Percentiles rank a stretch among this genome's conserved stretches.
phyloP scores from a whole-genome alignment of 2,113 vertebrate species.

The Henicopernis longicauda region DNA sequence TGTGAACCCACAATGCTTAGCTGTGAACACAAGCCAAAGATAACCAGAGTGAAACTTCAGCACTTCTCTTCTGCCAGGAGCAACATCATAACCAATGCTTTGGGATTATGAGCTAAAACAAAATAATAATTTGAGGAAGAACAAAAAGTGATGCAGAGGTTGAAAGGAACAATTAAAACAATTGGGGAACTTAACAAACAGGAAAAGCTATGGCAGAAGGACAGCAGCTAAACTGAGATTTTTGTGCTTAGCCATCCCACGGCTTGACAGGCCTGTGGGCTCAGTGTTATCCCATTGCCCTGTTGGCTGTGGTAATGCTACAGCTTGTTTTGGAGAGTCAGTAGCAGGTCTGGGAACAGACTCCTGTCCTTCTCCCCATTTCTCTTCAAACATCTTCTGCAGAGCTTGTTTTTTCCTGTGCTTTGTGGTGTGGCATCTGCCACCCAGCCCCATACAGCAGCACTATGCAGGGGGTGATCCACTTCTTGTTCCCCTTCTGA shows the following conservation, averaged over 20 bases:
- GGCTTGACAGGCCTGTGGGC: background rate
- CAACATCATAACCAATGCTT: background rate
- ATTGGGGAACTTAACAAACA: constrained; percentile 18
- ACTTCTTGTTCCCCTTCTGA: background rate
- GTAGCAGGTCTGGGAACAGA: background rate
- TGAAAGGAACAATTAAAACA: constrained; percentile 56
- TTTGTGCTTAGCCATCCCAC: background rate
- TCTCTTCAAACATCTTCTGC: background rate
- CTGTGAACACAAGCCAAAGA: constrained; percentile 31
- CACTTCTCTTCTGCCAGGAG: constrained; percentile 28
- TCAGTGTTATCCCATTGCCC: background rate
- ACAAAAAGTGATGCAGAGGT: background rate
- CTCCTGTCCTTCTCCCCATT: background rate
- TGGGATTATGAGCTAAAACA: background rate
- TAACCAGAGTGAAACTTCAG: constrained; percentile 23
- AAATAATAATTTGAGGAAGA: constrained; percentile 53
- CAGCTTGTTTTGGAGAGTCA: background rate
- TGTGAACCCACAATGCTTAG: background rate
- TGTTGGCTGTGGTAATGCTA: background rate
- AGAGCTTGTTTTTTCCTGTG: background rate
- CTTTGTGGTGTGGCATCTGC: background rate
- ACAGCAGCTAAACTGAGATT: background rate
- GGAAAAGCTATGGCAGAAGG: constrained; percentile 14
- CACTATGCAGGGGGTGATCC: background rate
- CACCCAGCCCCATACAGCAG: fast-evolving